These are phyloP conservation scores for Falco naumanni DNA, from an alignment of 2,797 vertebrate species.

Conservation along the genomic window DNA sequence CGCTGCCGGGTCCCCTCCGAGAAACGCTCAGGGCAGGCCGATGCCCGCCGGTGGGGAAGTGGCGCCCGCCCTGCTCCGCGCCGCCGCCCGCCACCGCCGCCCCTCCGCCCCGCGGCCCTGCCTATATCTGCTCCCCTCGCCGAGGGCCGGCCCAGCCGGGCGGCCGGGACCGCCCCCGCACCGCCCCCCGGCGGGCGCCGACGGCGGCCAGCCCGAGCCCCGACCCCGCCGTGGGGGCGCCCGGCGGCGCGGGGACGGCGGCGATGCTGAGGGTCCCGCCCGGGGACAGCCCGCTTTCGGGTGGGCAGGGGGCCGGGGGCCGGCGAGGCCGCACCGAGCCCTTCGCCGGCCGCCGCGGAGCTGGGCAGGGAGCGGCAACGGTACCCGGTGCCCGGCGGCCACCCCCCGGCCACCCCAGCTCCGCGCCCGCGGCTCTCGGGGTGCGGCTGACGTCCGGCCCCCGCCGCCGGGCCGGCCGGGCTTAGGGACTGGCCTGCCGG, in stretches of 20 bases:
- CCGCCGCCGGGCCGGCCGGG: rapidly evolving
- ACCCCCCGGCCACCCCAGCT: not conserved
- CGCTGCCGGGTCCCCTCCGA: not conserved
- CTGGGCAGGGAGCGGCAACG: not conserved
- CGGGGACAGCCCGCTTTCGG: too few relatives aligned
- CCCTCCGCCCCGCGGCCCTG: not conserved
- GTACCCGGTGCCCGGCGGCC: rapidly evolving
- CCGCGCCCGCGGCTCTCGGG: rapidly evolving
- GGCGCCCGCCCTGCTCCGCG: rapidly evolving
- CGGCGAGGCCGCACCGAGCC: too few relatives aligned
- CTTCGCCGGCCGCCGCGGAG: not conserved
- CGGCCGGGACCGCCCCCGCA: not conserved
- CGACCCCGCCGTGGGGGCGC: not conserved
- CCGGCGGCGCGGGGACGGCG: too few relatives aligned
- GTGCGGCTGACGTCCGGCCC: too few relatives aligned
- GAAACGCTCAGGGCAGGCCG: not conserved
- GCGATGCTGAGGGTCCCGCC: not conserved
- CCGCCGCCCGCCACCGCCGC: not conserved
- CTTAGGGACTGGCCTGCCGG: rapidly evolving
- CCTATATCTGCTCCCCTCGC: not conserved
- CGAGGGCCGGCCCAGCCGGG: not conserved
- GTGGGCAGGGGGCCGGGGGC: too few relatives aligned
- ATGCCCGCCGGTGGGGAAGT: not conserved
- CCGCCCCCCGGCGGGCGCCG: not conserved
- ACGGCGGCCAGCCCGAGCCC: not conserved